Conservation (phyloP, 1,140 invertebrate genomes). For the Popillia japonica region DNA sequence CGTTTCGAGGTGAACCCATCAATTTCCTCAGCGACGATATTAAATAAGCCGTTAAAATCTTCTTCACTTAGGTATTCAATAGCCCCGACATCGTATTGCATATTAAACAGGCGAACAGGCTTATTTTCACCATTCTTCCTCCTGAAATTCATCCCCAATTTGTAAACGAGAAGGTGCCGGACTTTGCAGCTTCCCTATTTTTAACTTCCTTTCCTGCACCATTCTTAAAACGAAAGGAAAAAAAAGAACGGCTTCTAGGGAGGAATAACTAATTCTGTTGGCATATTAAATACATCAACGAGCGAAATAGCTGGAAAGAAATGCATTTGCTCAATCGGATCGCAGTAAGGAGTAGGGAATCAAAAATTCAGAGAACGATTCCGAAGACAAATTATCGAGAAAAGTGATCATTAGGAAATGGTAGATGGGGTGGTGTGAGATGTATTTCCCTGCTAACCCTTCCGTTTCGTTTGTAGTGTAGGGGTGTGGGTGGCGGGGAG, state of each 20-base stretch:
- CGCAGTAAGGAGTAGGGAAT: neutral
- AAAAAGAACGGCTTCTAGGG: neutral
- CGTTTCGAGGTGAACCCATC: neutral
- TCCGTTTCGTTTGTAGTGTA: neutral
- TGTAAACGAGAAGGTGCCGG: slow-evolving; percentile 9
- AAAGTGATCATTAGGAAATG: slow-evolving; percentile 29
- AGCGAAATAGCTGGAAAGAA: neutral
- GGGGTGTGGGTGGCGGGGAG: neutral
- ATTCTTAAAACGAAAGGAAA: neutral
- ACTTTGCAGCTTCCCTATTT: slow-evolving; percentile 21
- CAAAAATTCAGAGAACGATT: slow-evolving; percentile 23
- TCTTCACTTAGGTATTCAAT: slow-evolving; percentile 18
- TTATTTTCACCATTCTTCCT: neutral
- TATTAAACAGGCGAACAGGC: slow-evolving; percentile 1
- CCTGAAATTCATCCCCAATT: slow-evolving; percentile 8
- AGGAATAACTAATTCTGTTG: neutral
- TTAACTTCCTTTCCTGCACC: neutral
- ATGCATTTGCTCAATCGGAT: neutral
- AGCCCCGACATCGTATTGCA: slow-evolving; percentile 13
- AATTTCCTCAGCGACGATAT: slow-evolving; percentile 19
- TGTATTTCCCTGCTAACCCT: neutral
- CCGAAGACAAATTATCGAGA: slow-evolving; percentile 24
- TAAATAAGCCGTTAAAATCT: slow-evolving; percentile 24
- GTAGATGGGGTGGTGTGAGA: neutral
- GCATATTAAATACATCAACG: neutral